Conservation (phyloP, 2,888 invertebrate species). For the Sarcophaga rosellei region DNA sequence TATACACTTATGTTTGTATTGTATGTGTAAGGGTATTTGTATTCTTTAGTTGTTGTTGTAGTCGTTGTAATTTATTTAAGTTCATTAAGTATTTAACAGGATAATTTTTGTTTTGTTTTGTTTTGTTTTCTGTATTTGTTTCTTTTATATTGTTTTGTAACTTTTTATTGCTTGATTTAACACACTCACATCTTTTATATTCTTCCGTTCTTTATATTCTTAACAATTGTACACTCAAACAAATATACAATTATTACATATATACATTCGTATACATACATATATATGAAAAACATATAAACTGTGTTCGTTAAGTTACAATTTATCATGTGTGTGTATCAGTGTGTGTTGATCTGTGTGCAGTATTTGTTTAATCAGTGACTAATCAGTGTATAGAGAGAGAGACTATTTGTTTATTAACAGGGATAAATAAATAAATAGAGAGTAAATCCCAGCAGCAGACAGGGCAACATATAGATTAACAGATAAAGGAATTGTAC, state of each 20-base stretch:
- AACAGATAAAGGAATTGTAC: conserved; percentile 18
- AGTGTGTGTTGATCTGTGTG: not conserved
- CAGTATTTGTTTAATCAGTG: conserved; percentile 57
- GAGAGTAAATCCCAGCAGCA: conserved; percentile 8
- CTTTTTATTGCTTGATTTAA: conserved; percentile 1
- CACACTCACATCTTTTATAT: not conserved
- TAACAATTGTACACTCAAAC: not conserved
- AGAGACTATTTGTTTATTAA: conserved; percentile 38
- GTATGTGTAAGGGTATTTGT: not conserved
- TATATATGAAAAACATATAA: not conserved
- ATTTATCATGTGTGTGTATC: conserved; percentile 25
- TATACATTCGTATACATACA: no score
- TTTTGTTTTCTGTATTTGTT: not conserved
- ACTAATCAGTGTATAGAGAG: conserved; percentile 54
- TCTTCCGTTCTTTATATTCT: not conserved
- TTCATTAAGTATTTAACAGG: conserved; percentile 30
- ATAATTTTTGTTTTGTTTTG: not conserved
- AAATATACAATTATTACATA: not conserved
- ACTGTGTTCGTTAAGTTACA: conserved; percentile 2
- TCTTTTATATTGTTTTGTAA: conserved; percentile 2
- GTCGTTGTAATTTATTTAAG: conserved; percentile 18
- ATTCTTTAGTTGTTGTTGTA: not conserved
- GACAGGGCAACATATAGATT: conserved; percentile 17
- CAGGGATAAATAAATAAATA: conserved; percentile 18
- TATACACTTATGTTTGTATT: not conserved